phyloP scores from a whole-genome alignment of 1,140 invertebrate species.

The Centruroides sculpturatus region DNA sequence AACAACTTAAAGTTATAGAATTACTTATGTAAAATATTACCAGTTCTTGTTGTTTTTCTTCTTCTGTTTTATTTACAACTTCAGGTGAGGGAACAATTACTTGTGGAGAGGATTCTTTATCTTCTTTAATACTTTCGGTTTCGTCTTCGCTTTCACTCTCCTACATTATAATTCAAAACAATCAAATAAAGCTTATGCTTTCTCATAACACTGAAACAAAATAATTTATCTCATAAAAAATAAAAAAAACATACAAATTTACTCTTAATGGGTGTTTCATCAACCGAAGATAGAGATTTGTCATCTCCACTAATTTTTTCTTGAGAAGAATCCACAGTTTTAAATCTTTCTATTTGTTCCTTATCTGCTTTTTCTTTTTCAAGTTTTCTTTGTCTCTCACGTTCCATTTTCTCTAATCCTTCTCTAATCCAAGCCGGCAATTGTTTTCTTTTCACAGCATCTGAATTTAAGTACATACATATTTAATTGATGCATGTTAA shows the following conservation, averaged over 20 bases:
- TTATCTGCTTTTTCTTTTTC: slow-evolving; percentile 46
- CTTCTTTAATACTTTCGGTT: neutral
- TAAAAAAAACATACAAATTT: too few species aligned
- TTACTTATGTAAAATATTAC: slow-evolving; percentile 14
- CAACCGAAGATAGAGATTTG: neutral
- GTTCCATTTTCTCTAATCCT: slow-evolving; percentile 93
- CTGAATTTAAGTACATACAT: slow-evolving; percentile 25
- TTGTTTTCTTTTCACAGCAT: slow-evolving; percentile 76
- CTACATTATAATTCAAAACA: slow-evolving; percentile 16
- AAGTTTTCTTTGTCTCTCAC: slow-evolving; percentile 77
- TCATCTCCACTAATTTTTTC: neutral
- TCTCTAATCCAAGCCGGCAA: slow-evolving; percentile 92
- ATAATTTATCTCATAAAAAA: neutral
- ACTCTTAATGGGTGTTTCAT: too few species aligned
- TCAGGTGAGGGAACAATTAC: neutral
- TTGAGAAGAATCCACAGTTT: neutral
- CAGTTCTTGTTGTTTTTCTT: slow-evolving; percentile 29
- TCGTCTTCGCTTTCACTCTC: slow-evolving; percentile 37
- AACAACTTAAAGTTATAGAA: too few species aligned
- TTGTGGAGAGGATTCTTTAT: neutral
- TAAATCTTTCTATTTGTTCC: slow-evolving; percentile 43
- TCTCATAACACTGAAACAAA: too few species aligned
- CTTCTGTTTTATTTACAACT: slow-evolving; percentile 25
- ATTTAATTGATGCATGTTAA: too few species aligned
- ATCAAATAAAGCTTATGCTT: too few species aligned